These are phyloP conservation scores for Synergus laeviventris DNA, from an alignment of 2,888 invertebrate species.

Conservation along the genomic window DNA sequence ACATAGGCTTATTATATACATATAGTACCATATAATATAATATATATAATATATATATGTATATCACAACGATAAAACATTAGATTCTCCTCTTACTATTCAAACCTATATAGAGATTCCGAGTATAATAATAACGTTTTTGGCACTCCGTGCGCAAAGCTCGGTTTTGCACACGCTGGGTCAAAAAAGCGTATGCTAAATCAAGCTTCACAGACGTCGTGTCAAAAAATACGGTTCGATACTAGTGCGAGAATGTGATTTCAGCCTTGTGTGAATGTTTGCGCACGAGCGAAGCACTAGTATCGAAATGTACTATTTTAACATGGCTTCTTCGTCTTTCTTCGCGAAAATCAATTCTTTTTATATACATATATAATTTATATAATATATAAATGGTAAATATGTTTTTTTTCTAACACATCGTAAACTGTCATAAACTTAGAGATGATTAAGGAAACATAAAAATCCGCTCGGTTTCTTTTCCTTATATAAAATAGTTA, in stretches of 20 bases:
- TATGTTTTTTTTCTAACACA: background rate
- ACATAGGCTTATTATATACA: constrained; percentile 50
- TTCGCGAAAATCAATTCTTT: background rate
- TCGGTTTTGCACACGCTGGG: too few relatives aligned
- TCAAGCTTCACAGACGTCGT: too few relatives aligned
- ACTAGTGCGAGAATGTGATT: too few relatives aligned
- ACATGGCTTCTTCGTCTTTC: background rate
- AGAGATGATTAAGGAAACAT: background rate
- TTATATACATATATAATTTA: background rate
- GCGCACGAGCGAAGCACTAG: too few relatives aligned
- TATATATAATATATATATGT: constrained; percentile 48
- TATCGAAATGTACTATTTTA: too few relatives aligned
- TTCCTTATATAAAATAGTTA: too few relatives aligned
- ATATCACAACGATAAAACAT: constrained; percentile 66
- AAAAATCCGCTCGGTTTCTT: too few relatives aligned
- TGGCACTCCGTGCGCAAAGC: too few relatives aligned
- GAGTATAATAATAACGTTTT: constrained; percentile 13
- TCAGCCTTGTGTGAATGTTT: too few relatives aligned
- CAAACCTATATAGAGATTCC: constrained; percentile 29
- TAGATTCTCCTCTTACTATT: constrained; percentile 49
- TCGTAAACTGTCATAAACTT: background rate
- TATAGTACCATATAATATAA: constrained; percentile 51
- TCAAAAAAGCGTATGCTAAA: too few relatives aligned
- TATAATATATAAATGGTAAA: background rate
- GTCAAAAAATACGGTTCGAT: too few relatives aligned